Conservation (phyloP, 1,140 invertebrate genomes). For the Cephus cinctus region DNA sequence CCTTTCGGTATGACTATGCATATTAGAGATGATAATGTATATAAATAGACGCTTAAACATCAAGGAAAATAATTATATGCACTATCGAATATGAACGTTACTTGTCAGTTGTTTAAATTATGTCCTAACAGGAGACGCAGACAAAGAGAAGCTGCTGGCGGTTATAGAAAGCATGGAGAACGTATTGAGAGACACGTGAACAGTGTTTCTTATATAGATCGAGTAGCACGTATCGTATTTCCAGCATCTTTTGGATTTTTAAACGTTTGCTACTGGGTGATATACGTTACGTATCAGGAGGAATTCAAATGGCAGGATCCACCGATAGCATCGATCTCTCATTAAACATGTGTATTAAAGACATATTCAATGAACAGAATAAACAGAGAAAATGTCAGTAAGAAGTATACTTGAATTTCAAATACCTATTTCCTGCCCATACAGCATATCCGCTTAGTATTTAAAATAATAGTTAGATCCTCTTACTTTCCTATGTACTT, state of each 20-base stretch:
- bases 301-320: slow-evolving; percentile 73
- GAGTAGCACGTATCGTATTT: slow-evolving; percentile 80
- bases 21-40: background rate
- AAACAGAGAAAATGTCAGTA: too few relatives aligned
- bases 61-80: too few relatives aligned
- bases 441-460: background rate
- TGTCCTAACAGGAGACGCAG: slow-evolving; percentile 58
- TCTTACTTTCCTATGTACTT: background rate
- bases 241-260: slow-evolving; percentile 82
- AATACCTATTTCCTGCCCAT: background rate
- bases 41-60: background rate
- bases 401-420: too few relatives aligned
- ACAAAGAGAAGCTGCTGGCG: slow-evolving; percentile 66
- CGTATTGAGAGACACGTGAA: slow-evolving; percentile 69
- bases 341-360: slow-evolving; percentile 2
- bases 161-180: slow-evolving; percentile 55
- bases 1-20: slow-evolving; percentile 59
- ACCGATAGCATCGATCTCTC: slow-evolving; percentile 37
- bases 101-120: too few relatives aligned
- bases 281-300: slow-evolving; percentile 72
- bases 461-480: background rate
- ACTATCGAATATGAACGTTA: too few relatives aligned
- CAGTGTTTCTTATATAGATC: slow-evolving; percentile 86
- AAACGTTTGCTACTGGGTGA: slow-evolving; percentile 86
- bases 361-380: too few relatives aligned